Percentiles rank a stretch among this genome's conserved stretches.
Conservation (phyloP, 2,888 invertebrate genomes). For the Stenotaenia linearis region DNA sequence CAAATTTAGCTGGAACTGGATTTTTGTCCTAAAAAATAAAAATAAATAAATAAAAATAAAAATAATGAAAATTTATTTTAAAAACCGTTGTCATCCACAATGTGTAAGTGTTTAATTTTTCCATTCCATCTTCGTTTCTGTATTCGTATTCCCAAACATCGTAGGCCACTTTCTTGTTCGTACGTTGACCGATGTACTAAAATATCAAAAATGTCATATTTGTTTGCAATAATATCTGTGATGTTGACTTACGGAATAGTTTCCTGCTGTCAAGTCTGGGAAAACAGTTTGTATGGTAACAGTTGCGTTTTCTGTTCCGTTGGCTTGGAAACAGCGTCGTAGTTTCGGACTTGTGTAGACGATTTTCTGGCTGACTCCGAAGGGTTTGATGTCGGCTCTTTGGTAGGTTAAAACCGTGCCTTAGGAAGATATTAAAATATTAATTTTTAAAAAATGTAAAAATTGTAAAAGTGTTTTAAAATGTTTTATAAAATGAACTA, state of each 20-base stretch:
- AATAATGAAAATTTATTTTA: no score
- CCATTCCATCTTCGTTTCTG: neutral
- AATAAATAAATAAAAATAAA: no score
- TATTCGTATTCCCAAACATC: slow-evolving; percentile 34
- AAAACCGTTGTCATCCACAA: slow-evolving; percentile 72
- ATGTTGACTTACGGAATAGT: slow-evolving; percentile 62
- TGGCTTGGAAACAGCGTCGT: slow-evolving; percentile 73
- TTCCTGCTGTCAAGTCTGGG: slow-evolving; percentile 62
- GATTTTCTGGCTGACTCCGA: slow-evolving; percentile 71
- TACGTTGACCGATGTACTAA: neutral
- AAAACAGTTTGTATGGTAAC: slow-evolving; percentile 70
- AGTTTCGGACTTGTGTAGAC: slow-evolving; percentile 77
- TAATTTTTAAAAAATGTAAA: no score
- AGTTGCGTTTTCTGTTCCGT: slow-evolving; percentile 60
- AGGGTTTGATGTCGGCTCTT: slow-evolving; percentile 57
- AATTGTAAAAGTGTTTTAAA: no score
- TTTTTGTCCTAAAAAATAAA: slow-evolving; percentile 41
- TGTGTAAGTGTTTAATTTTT: slow-evolving; percentile 57
- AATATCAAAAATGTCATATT: neutral
- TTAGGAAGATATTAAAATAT: slow-evolving; percentile 40
- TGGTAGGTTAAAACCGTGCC: slow-evolving; percentile 89
- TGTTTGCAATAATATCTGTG: neutral
- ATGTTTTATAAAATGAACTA: no score
- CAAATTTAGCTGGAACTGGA: slow-evolving; percentile 65
- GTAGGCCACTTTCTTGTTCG: slow-evolving; percentile 28